Conservation (phyloP, 2,797 vertebrate genomes). For the Falco berigora region DNA sequence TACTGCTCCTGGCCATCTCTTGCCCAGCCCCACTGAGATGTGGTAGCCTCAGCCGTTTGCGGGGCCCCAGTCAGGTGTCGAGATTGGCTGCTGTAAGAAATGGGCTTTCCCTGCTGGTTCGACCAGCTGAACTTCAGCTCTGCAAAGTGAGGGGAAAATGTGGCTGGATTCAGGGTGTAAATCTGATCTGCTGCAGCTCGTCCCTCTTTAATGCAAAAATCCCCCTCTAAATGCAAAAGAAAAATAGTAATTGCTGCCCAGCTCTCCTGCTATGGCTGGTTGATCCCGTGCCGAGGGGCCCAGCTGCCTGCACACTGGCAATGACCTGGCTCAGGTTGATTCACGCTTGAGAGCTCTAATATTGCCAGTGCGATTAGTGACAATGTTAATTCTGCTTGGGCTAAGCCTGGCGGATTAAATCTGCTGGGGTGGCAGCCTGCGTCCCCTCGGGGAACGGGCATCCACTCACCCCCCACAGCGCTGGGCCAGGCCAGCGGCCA, state of each 20-base stretch:
- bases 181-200: background rate
- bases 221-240: background rate
- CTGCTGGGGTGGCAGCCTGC: background rate
- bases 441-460: background rate
- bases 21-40: background rate
- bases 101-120: background rate
- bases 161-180: background rate
- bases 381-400: background rate
- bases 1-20: background rate
- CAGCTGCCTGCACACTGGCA: background rate
- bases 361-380: background rate
- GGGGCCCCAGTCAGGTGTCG: fast-evolving
- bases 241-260: background rate
- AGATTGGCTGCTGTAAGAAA: background rate
- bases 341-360: background rate
- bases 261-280: background rate
- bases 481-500: fast-evolving
- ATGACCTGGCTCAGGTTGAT: background rate
- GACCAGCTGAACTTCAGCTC: background rate
- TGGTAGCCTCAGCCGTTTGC: fast-evolving
- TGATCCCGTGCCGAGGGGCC: background rate
- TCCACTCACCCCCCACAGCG: background rate
- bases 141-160: fast-evolving
- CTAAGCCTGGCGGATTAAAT: background rate
- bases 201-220: background rate